Conservation (phyloP, 2,113 vertebrate genomes). For the Elgaria multicarinata region DNA sequence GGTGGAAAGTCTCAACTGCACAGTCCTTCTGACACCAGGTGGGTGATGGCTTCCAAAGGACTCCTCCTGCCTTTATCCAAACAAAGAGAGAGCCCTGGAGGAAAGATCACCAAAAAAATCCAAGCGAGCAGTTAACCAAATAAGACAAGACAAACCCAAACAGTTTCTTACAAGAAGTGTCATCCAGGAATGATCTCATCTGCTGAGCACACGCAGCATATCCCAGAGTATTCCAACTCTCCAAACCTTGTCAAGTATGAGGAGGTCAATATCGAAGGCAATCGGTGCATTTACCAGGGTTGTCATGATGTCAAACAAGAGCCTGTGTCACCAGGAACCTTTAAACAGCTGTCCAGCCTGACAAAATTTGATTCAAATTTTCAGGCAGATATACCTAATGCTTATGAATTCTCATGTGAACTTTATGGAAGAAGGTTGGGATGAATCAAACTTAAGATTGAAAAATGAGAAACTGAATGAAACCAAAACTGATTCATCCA, state of each 20-base stretch:
- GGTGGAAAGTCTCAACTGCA: not conserved
- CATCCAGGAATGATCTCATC: not conserved
- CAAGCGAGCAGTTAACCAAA: not conserved
- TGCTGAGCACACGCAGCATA: not conserved
- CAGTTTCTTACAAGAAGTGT: not conserved
- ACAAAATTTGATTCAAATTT: too few species aligned
- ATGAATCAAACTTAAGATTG: too few species aligned
- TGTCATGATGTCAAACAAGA: not conserved
- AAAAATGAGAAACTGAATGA: too few species aligned
- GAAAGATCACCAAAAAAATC: not conserved
- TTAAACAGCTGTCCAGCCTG: not conserved
- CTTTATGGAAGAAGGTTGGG: too few species aligned
- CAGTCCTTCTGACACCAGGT: not conserved
- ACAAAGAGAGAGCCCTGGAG: not conserved
- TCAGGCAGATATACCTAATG: too few species aligned
- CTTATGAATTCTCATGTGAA: too few species aligned
- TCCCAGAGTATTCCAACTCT: not conserved
- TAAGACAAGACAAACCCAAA: not conserved
- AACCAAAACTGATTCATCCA: too few species aligned
- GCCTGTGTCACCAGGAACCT: not conserved
- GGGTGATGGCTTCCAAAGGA: not conserved
- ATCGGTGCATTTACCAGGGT: fast-evolving
- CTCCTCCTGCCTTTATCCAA: not conserved
- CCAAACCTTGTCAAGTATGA: not conserved
- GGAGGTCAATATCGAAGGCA: not conserved